These are phyloP conservation scores for Drosophila biarmipes DNA, from an alignment of 1,140 invertebrate species.

Conservation along the genomic window DNA sequence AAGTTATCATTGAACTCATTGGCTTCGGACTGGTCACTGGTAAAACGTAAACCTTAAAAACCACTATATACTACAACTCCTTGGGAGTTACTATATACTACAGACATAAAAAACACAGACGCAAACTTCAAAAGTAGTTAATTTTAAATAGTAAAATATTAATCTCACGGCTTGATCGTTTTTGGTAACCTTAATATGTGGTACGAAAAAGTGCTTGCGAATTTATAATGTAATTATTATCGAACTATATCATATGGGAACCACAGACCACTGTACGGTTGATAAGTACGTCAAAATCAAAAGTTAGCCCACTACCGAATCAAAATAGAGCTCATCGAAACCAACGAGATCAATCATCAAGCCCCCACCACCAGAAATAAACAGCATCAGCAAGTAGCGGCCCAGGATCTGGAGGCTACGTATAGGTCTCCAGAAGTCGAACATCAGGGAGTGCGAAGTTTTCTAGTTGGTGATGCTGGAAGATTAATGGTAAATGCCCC, in stretches of 20 bases:
- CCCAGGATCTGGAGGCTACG: slow-evolving; percentile 23
- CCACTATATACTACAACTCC: slow-evolving; percentile 15
- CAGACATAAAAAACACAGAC: not conserved
- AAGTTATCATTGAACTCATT: slow-evolving; percentile 36
- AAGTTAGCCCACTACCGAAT: slow-evolving; percentile 27
- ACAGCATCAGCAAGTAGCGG: slow-evolving; percentile 32
- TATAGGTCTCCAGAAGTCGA: slow-evolving; percentile 12
- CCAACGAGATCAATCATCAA: slow-evolving; percentile 45
- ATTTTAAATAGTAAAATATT: slow-evolving; percentile 28
- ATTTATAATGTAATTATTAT: slow-evolving; percentile 32
- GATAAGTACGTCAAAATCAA: slow-evolving; percentile 30
- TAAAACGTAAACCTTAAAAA: slow-evolving; percentile 6
- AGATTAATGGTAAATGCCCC: slow-evolving; percentile 67
- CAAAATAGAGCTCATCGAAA: slow-evolving; percentile 33
- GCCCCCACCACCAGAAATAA: slow-evolving; percentile 18
- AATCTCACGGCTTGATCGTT: slow-evolving; percentile 16
- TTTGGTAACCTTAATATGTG: slow-evolving; percentile 10
- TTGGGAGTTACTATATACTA: slow-evolving; percentile 13
- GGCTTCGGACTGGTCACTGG: slow-evolving; percentile 37
- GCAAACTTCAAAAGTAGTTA: slow-evolving; percentile 8
- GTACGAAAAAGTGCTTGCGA: slow-evolving; percentile 35
- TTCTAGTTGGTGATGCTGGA: slow-evolving; percentile 44
- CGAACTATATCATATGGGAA: slow-evolving; percentile 32
- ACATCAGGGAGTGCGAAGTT: slow-evolving; percentile 33
- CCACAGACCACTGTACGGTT: slow-evolving; percentile 15